These are phyloP conservation scores for Pseudomyrmex dendroicus DNA, from an alignment of 1,140 invertebrate species.

Conservation along the genomic window DNA sequence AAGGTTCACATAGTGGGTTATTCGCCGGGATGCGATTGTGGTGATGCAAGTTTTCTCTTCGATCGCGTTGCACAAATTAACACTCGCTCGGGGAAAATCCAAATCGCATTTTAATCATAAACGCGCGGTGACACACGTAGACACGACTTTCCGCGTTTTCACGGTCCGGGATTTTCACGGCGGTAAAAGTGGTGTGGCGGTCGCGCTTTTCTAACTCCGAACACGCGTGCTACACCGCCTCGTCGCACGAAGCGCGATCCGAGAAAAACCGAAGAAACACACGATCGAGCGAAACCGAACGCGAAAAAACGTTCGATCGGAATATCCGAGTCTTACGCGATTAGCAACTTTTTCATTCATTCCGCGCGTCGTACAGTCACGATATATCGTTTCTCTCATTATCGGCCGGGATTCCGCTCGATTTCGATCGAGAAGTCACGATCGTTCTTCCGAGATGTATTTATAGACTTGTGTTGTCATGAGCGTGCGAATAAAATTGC, in stretches of 20 bases:
- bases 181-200: background rate
- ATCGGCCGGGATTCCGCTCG: background rate
- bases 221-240: background rate
- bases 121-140: background rate
- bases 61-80: background rate
- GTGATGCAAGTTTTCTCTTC: background rate
- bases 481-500: background rate
- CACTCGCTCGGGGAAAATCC: background rate
- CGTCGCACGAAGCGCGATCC: background rate
- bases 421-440: background rate
- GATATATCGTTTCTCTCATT: background rate
- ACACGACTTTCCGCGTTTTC: background rate
- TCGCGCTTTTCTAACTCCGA: background rate
- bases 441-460: too few relatives aligned
- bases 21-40: background rate
- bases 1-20: constrained; percentile 31
- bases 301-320: background rate
- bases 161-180: background rate
- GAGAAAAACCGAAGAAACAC: background rate
- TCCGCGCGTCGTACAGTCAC: background rate
- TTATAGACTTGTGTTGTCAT: too few relatives aligned
- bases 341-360: constrained; percentile 25
- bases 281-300: background rate
- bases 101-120: background rate
- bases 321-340: constrained; percentile 21